Percentiles rank a stretch among this genome's conserved stretches.
phyloP scores from a whole-genome alignment of 2,113 vertebrate genomes.

The Gadus chalcogrammus region DNA sequence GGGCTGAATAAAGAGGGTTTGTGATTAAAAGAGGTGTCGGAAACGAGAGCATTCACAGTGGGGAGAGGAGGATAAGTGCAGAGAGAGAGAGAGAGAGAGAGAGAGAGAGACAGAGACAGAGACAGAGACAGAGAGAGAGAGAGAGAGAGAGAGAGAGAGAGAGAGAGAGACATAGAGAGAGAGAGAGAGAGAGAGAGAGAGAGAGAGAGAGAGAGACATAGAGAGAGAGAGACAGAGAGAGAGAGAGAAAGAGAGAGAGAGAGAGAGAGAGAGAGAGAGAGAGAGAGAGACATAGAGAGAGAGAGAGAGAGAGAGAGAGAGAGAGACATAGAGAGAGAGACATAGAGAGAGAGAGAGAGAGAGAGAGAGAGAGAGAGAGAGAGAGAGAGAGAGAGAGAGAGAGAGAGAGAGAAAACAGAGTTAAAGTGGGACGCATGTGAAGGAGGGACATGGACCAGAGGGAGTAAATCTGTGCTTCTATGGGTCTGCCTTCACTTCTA shows the following conservation, averaged over 20 bases:
- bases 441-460: conserved; percentile 11
- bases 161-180: too few species aligned
- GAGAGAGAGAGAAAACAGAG: neutral
- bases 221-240: neutral
- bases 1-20: neutral
- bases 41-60: neutral
- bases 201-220: neutral
- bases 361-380: neutral
- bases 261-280: neutral
- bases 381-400: neutral
- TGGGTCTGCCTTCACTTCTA: conserved; percentile 42
- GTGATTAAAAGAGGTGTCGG: neutral
- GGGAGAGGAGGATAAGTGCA: neutral
- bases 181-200: neutral
- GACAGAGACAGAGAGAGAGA: neutral
- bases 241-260: neutral
- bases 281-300: neutral
- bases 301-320: neutral
- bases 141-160: neutral
- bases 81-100: neutral
- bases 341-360: neutral
- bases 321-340: neutral
- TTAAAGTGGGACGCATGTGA: conserved; percentile 21
- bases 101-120: neutral
- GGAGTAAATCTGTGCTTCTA: conserved; percentile 33